Evolutionary conservation across 2,113 vertebrate species (phyloP).

Genomic region (Cryptoleucopteryx plumbea): DNA sequence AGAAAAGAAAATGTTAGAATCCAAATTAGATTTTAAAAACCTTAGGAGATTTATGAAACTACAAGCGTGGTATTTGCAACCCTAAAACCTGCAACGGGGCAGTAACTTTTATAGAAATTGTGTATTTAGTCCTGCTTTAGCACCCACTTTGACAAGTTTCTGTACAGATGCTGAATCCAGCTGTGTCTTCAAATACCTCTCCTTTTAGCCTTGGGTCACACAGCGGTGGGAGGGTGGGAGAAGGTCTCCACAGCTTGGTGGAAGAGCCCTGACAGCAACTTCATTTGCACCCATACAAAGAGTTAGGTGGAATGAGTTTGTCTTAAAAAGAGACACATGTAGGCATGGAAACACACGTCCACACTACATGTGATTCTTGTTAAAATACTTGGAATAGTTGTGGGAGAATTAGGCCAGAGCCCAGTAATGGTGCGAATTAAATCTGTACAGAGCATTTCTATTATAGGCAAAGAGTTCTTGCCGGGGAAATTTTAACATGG

Average conservation of each 20-base stretch:
- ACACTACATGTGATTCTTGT: neutral
- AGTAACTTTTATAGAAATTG: rapidly evolving
- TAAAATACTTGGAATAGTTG: neutral
- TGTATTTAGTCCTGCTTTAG: rapidly evolving
- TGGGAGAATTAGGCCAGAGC: neutral
- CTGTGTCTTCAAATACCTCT: neutral
- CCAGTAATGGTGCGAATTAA: neutral
- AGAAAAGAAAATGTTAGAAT: neutral
- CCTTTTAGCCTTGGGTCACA: rapidly evolving
- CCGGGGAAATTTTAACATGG: neutral
- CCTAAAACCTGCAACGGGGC: neutral
- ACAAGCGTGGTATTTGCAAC: neutral
- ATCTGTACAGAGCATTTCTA: neutral
- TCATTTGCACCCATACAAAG: rapidly evolving
- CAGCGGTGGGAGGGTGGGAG: neutral
- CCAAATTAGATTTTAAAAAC: neutral
- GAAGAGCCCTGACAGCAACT: neutral
- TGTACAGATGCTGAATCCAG: neutral
- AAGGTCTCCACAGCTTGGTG: neutral
- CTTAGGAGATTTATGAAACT: neutral
- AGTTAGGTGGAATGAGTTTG: neutral
- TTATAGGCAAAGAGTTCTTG: neutral
- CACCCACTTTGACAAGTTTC: neutral
- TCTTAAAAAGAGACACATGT: neutral
- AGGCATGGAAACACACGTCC: neutral